Evolutionary conservation across 2,888 invertebrate genomes (phyloP), one percentile per base, ranked within the genome.

Genomic region (Thalpophila matura): DNA sequence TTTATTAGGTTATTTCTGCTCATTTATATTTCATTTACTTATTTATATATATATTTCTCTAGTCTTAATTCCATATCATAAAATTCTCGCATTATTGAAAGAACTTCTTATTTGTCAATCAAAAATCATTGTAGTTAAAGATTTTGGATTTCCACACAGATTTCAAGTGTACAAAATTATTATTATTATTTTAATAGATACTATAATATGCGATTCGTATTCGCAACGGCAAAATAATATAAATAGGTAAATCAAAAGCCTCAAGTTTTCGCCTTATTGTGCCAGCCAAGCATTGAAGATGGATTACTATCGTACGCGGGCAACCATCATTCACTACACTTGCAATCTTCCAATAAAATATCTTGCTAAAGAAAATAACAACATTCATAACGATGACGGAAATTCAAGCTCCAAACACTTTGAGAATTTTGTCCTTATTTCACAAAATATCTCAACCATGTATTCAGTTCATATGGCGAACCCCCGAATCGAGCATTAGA

Each of bases 381-480:
- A 64, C 16, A 72, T 50, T 22, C 29, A 31, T 35, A 24, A 43
- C 27, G 20, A 26, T 12, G 46, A 35, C 54, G 55, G 57, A 47
- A 53, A 35, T 68, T 55, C 37, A 46, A 66, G 38, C 47, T 53
- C 51, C 35, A 45, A 46, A 56, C 50, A 40, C 9, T 20, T 58
- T 16, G 24, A n/a, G 35, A 62, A 62, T 50, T 16, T 53, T 58
- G 53, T 50, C 42, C 46, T 57, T 47, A 64, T 64, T 56, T 59
- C 27, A 47, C 24, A 64, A 76, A 69, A 46, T 56, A 58, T 46
- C 63, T 63, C 59, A 37, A 42, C 42, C 50, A 58, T 54, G 46
- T 61, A 59, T 56, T 67, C 54, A 45, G 57, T 66, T 65, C 31
- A 12, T 26, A 45, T 27, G 31, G 42, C 56, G 65, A 45, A 51